These are phyloP conservation scores for Drosophila sordidapex DNA, from an alignment of 2,888 invertebrate genomes.

Conservation along the genomic window DNA sequence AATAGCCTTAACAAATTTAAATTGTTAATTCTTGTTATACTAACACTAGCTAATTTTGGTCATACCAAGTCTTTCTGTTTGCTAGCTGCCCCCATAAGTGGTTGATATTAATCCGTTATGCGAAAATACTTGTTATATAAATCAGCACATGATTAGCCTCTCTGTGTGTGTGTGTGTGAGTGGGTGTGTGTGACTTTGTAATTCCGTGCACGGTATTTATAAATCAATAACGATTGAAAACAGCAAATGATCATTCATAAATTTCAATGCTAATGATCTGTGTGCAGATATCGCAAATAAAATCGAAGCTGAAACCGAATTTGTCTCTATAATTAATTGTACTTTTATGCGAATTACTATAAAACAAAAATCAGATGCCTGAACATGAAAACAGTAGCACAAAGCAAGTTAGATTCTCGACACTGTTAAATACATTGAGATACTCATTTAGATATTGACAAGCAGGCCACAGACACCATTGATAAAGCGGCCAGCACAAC, in stretches of 20 bases:
- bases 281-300: conserved; percentile 39
- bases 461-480: conserved; percentile 32
- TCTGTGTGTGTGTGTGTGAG: conserved; percentile 14
- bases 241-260: conserved; percentile 70
- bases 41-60: conserved; percentile 3
- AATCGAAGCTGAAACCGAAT: conserved; percentile 30
- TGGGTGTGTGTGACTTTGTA: conserved; percentile 37
- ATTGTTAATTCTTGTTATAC: conserved; percentile 3
- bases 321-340: conserved; percentile 67
- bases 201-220: conserved; percentile 52
- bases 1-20: background rate
- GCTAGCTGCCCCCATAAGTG: no score
- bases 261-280: conserved; percentile 59
- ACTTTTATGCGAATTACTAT: conserved; percentile 48
- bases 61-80: background rate
- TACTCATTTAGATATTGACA: conserved; percentile 43
- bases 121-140: conserved; percentile 56
- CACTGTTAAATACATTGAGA: conserved; percentile 19
- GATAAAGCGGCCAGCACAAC: conserved; percentile 52
- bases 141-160: conserved; percentile 14
- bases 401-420: conserved; percentile 35
- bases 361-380: conserved; percentile 20
- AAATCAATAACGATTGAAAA: conserved; percentile 29
- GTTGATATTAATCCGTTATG: conserved; percentile 8
- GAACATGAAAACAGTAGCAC: conserved; percentile 58